Percentiles rank a stretch among this genome's conserved stretches.
These are phyloP conservation scores for Sarcophaga carnaria DNA, from an alignment of 2,888 invertebrate genomes.

Conservation along the genomic window DNA sequence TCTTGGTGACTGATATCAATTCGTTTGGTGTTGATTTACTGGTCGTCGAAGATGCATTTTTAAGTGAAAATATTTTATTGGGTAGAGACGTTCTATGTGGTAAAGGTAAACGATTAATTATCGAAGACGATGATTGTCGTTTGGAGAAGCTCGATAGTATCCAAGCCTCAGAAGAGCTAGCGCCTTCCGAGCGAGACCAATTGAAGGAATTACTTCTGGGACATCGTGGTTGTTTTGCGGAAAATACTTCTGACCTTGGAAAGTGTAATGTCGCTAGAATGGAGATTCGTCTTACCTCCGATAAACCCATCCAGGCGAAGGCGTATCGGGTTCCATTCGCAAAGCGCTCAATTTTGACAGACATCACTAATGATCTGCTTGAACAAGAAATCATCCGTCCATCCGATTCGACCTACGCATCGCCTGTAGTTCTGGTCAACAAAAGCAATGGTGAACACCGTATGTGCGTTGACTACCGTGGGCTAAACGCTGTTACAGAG, in stretches of 20 bases:
- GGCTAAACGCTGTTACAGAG: no score
- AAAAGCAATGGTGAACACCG: no score
- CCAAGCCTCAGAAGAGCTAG: neutral
- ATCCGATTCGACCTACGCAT: no score
- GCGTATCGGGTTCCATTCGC: slow-evolving; percentile 59
- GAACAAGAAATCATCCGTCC: no score
- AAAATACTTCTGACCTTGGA: neutral
- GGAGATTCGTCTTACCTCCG: slow-evolving; percentile 24
- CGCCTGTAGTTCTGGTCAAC: no score
- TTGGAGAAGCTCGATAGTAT: slow-evolving; percentile 15
- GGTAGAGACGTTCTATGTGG: slow-evolving; percentile 40
- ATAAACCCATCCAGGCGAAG: slow-evolving; percentile 39
- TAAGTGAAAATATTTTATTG: slow-evolving; percentile 47
- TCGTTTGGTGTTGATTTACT: no score
- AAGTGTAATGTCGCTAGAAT: slow-evolving; percentile 19
- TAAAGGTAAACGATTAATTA: slow-evolving; percentile 45
- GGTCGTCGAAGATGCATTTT: slow-evolving; percentile 27
- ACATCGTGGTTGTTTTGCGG: neutral
- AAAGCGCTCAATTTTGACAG: neutral
- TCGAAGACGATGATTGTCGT: slow-evolving; percentile 50
- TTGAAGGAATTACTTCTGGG: neutral
- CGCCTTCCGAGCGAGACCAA: neutral
- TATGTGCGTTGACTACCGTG: no score
- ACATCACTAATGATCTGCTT: no score
- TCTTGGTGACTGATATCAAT: slow-evolving; percentile 48